Conservation (phyloP, 2,888 invertebrate species). For the Alloplasta piceator region DNA sequence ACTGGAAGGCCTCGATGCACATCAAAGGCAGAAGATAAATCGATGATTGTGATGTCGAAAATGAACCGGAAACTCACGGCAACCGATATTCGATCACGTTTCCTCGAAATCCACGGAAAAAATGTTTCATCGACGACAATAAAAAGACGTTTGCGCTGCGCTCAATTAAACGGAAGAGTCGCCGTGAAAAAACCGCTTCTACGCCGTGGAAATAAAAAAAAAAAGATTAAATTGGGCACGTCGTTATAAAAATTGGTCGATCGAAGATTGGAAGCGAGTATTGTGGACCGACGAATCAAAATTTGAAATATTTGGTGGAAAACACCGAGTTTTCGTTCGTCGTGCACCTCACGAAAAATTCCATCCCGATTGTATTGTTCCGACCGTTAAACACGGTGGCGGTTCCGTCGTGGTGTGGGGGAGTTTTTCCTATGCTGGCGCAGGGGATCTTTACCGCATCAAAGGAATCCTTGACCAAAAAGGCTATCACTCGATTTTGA, state of each 20-base stretch:
- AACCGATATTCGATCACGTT: background rate
- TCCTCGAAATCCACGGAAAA: background rate
- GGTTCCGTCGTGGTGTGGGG: constrained; percentile 63
- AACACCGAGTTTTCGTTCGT: constrained; percentile 50
- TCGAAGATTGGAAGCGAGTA: constrained; percentile 45
- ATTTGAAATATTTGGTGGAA: constrained; percentile 11
- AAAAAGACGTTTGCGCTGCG: background rate
- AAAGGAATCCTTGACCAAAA: constrained; percentile 12
- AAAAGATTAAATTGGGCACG: constrained; percentile 3
- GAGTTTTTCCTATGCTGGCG: constrained; percentile 6
- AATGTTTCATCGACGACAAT: background rate
- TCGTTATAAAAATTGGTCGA: constrained; percentile 45
- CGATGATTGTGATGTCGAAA: background rate
- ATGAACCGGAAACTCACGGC: constrained; percentile 1
- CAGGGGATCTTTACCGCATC: background rate
- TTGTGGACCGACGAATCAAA: constrained; percentile 61
- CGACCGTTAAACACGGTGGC: constrained; percentile 23
- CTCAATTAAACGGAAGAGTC: background rate
- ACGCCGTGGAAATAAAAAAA: background rate
- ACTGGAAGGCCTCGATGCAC: background rate
- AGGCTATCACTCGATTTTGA: background rate
- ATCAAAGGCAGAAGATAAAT: background rate
- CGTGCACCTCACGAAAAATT: constrained; percentile 13
- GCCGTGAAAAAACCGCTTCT: constrained; percentile 1
- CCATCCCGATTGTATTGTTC: background rate